phyloP scores from a whole-genome alignment of 2,113 vertebrate species.

The Agapornis roseicollis region DNA sequence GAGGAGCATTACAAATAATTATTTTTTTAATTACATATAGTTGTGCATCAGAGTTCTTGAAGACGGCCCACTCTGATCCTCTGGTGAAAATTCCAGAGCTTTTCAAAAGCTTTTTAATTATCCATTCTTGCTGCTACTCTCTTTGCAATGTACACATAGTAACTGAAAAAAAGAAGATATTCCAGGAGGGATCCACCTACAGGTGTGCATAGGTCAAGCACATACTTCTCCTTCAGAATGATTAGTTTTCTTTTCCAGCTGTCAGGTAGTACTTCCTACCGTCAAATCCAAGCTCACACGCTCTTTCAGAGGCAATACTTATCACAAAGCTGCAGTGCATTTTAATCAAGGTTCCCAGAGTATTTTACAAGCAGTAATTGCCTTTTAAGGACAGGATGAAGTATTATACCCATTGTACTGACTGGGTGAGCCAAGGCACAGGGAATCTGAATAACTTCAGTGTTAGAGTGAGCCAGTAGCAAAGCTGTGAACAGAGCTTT shows the following conservation, averaged over 20 bases:
- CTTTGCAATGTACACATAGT: background rate
- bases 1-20: conserved; percentile 50
- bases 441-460: conserved; percentile 34
- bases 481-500: background rate
- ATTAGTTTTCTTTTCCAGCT: conserved; percentile 16
- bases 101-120: conserved; percentile 55
- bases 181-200: conserved; percentile 1
- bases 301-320: conserved; percentile 32
- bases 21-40: conserved; percentile 34
- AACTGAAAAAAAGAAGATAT: conserved; percentile 8
- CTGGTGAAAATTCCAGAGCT: conserved; percentile 39
- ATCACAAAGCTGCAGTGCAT: conserved; percentile 41
- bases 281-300: background rate
- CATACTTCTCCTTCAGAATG: background rate
- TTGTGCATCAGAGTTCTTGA: conserved; percentile 46
- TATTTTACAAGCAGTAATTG: conserved; percentile 56
- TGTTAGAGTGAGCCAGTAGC: conserved; percentile 8
- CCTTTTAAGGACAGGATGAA: conserved; percentile 61
- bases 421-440: conserved; percentile 27
- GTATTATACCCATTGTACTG: conserved; percentile 59
- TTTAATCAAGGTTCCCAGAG: conserved; percentile 62
- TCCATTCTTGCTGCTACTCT: background rate
- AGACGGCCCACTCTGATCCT: background rate
- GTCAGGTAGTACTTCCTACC: background rate
- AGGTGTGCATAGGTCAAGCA: conserved; percentile 27